A percentile compares a stretch with the other conserved stretches of the same genome.
phyloP scores from a whole-genome alignment of 1,140 invertebrate genomes.

The Eurosta solidaginis region DNA sequence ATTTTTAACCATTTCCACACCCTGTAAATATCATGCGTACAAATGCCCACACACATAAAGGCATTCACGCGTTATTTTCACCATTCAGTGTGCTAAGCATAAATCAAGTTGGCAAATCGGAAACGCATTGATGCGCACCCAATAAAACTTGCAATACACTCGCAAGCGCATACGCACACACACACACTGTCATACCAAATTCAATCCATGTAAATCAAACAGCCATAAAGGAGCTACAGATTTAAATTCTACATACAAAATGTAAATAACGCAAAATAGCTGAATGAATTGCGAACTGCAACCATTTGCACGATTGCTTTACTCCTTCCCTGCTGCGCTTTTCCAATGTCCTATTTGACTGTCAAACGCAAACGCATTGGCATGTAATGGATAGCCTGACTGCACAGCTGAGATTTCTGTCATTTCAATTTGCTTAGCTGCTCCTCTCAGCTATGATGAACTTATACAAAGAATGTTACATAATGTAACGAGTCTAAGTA shows the following conservation, averaged over 20 bases:
- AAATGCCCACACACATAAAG: too few species aligned
- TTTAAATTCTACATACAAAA: neutral
- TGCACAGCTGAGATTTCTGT: neutral
- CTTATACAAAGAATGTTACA: too few species aligned
- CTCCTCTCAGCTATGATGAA: too few species aligned
- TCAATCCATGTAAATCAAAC: too few species aligned
- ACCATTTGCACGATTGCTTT: neutral
- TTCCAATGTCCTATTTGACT: too few species aligned
- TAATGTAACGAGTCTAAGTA: too few species aligned
- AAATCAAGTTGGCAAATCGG: slow-evolving; percentile 3
- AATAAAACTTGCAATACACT: neutral
- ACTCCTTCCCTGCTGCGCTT: neutral
- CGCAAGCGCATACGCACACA: neutral
- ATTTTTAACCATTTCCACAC: too few species aligned
- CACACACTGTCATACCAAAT: too few species aligned
- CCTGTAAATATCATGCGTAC: too few species aligned
- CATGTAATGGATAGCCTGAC: neutral
- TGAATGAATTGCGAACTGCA: neutral
- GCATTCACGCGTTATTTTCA: too few species aligned
- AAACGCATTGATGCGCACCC: neutral
- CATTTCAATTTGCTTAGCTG: neutral
- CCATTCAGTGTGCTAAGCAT: neutral
- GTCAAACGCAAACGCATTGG: neutral
- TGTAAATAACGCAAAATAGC: neutral
- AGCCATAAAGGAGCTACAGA: neutral